phyloP scores from a whole-genome alignment of 2,797 vertebrate genomes.

The Rhinogobio ventralis region DNA sequence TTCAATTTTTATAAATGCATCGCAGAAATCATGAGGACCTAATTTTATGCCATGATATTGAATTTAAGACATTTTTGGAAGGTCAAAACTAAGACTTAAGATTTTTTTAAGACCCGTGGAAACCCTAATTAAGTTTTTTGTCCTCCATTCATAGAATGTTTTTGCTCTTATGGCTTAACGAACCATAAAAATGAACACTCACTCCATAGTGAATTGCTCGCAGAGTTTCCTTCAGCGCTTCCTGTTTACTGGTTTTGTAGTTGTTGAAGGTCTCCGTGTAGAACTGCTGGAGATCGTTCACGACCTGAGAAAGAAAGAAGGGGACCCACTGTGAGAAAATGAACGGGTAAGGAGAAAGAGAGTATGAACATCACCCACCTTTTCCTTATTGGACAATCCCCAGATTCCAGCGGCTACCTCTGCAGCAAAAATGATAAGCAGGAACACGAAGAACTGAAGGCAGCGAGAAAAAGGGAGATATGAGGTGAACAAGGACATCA shows the following conservation, averaged over 20 bases:
- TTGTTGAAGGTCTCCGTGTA: conserved; percentile 83
- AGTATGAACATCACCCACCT: conserved; percentile 71
- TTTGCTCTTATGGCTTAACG: not conserved
- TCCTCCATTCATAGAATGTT: not conserved
- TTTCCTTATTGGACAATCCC: conserved; percentile 89
- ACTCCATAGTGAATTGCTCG: conserved; percentile 86
- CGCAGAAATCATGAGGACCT: too few relatives aligned
- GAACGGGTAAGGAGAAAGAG: not conserved
- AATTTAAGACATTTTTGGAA: too few relatives aligned
- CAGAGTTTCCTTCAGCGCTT: conserved; percentile 81
- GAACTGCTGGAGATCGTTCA: conserved; percentile 82
- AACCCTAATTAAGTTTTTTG: too few relatives aligned
- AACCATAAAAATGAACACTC: conserved; percentile 6
- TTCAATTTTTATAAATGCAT: too few relatives aligned
- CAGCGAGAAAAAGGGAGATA: not conserved
- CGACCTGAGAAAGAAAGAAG: conserved; percentile 76
- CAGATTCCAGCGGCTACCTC: conserved; percentile 94
- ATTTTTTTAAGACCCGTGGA: too few relatives aligned
- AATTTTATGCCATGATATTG: too few relatives aligned
- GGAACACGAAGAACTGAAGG: conserved; percentile 91
- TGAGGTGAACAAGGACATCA: not conserved
- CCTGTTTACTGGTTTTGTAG: conserved; percentile 70
- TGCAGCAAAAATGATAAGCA: conserved; percentile 91
- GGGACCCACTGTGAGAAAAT: not conserved
- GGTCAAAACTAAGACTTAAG: too few relatives aligned